These are phyloP conservation scores for Montipora cactus DNA, from an alignment of 64 coral and sea anemone species.

Conservation along the genomic window DNA sequence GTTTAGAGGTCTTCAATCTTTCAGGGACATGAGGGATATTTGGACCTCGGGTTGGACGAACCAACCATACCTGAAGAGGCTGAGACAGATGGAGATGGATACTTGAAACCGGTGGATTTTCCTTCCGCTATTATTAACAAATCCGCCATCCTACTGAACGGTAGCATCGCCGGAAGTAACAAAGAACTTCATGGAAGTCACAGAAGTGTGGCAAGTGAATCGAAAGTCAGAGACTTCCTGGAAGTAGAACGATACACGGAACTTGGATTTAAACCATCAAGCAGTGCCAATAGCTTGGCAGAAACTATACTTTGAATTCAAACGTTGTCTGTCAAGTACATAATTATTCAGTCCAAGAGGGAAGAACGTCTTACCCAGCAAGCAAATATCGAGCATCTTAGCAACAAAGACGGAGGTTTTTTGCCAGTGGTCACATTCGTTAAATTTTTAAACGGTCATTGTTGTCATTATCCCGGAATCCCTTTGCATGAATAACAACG, in stretches of 20 bases:
- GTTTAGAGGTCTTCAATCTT: not conserved
- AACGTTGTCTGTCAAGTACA: no score
- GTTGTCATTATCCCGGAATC: no score
- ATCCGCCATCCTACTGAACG: not conserved
- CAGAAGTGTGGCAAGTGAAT: conserved; percentile 14
- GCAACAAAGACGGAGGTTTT: no score
- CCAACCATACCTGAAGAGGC: not conserved
- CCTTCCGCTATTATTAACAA: not conserved
- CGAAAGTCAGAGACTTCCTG: not conserved
- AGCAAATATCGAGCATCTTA: no score
- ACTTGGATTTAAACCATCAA: conserved; percentile 35
- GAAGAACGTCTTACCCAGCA: no score
- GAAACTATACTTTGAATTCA: conserved; percentile 14
- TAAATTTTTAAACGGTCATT: no score
- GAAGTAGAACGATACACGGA: conserved; percentile 26
- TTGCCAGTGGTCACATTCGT: no score
- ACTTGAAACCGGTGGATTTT: conserved; percentile 48
- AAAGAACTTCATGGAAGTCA: conserved; percentile 3
- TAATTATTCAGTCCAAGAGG: no score
- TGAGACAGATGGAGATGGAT: conserved; percentile 58
- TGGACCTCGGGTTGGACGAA: conserved; percentile 54
- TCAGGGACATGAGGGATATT: conserved; percentile 61
- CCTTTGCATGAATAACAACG: no score
- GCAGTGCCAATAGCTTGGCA: not conserved
- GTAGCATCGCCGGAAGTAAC: not conserved